Conservation (phyloP, 2,113 vertebrate genomes). For the Oncorhynchus nerka region DNA sequence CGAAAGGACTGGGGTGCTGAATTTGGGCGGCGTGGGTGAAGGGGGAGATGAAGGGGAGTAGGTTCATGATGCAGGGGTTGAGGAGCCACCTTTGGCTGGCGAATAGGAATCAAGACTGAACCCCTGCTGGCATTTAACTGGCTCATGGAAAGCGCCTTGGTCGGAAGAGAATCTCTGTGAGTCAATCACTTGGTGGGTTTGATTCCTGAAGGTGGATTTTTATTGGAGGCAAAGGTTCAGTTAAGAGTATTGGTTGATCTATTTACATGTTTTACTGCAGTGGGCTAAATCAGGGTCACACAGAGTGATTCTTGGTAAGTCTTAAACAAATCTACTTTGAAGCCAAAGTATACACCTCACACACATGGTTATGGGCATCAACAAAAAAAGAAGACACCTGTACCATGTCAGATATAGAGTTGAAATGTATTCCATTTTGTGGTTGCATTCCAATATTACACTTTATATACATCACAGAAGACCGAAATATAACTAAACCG, state of each 20-base stretch:
- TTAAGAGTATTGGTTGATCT: not conserved
- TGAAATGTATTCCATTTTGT: too few relatives aligned
- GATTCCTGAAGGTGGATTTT: not conserved
- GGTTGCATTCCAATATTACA: too few relatives aligned
- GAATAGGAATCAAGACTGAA: slow-evolving; percentile 63
- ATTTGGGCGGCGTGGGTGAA: slow-evolving; percentile 24
- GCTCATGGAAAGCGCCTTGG: slow-evolving; percentile 54
- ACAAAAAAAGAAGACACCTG: too few relatives aligned
- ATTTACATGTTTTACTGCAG: too few relatives aligned
- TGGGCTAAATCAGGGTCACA: not conserved
- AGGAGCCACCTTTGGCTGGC: slow-evolving; percentile 54
- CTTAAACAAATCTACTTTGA: too few relatives aligned
- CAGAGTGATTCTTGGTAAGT: too few relatives aligned
- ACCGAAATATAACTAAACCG: too few relatives aligned
- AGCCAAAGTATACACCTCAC: too few relatives aligned
- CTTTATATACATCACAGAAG: too few relatives aligned
- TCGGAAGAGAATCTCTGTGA: slow-evolving; percentile 45
- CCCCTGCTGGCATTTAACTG: slow-evolving; percentile 60
- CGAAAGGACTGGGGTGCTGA: slow-evolving; percentile 47
- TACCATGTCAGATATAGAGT: not conserved
- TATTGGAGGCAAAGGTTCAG: not conserved
- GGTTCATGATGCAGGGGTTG: slow-evolving; percentile 34
- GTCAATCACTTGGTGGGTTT: not conserved
- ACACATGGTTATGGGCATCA: too few relatives aligned
- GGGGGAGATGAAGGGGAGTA: slow-evolving; percentile 3